Evolutionary conservation across 2,797 vertebrate species (phyloP).

Genomic region (Eulemur coronatus): DNA sequence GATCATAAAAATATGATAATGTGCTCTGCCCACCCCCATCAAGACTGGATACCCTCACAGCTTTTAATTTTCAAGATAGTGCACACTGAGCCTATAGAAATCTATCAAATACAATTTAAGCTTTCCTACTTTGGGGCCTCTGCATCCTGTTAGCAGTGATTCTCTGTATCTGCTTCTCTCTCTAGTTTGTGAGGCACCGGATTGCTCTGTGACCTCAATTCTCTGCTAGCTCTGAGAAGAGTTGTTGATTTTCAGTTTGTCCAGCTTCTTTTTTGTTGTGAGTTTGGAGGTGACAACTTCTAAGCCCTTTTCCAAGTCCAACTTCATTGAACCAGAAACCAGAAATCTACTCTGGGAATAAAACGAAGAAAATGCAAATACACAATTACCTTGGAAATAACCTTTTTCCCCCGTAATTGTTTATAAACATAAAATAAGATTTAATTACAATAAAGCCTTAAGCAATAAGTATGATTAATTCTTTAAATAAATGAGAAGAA

Average conservation of each 20-base stretch:
- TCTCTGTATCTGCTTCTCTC: background rate
- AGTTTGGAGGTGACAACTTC: background rate
- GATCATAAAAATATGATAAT: background rate
- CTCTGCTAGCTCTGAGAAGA: background rate
- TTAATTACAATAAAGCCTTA: background rate
- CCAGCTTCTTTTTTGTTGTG: background rate
- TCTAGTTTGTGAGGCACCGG: background rate
- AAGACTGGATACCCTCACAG: background rate
- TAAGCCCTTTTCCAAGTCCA: background rate
- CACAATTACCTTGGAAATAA: background rate
- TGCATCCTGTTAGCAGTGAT: background rate
- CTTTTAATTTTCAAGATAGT: background rate
- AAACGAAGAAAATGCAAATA: background rate
- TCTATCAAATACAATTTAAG: background rate
- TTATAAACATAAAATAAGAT: background rate
- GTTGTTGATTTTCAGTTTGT: background rate
- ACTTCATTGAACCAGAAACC: background rate
- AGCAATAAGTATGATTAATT: background rate
- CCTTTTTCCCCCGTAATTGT: background rate
- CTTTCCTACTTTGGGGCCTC: background rate
- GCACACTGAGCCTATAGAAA: background rate
- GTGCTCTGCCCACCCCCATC: background rate
- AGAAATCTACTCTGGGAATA: background rate
- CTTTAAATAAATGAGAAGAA: background rate
- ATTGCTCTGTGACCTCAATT: background rate